Conservation (phyloP, 2,888 invertebrate genomes). For the Orchesellides sinensis region DNA sequence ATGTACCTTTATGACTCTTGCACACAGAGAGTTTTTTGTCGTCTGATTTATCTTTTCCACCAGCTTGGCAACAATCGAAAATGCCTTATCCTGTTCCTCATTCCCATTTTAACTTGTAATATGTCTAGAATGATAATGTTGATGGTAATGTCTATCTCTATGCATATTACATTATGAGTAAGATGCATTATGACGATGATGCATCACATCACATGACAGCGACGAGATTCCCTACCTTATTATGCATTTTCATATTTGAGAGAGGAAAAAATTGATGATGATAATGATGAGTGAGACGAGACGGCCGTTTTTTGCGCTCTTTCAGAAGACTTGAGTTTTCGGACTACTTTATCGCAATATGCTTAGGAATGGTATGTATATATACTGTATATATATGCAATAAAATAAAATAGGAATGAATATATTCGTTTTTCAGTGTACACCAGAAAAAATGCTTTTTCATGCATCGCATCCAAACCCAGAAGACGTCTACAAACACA, state of each 20-base stretch:
- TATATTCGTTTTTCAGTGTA: slow-evolving; percentile 29
- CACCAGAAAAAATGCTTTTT: slow-evolving; percentile 45
- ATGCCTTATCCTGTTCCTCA: background rate
- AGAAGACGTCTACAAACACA: background rate
- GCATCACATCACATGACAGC: slow-evolving; percentile 29
- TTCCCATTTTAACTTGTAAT: too few relatives aligned
- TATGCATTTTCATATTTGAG: background rate
- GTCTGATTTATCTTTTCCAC: too few relatives aligned
- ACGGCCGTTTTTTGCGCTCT: background rate
- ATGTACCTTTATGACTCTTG: too few relatives aligned
- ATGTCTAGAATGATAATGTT: too few relatives aligned
- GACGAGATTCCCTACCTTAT: background rate
- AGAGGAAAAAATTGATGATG: background rate
- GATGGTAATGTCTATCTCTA: slow-evolving; percentile 13
- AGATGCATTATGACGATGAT: slow-evolving; percentile 33
- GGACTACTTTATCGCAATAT: slow-evolving; percentile 7
- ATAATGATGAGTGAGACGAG: slow-evolving; percentile 39
- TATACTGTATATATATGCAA: too few relatives aligned
- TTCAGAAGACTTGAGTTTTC: slow-evolving; percentile 13
- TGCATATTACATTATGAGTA: too few relatives aligned
- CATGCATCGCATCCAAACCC: slow-evolving; percentile 40
- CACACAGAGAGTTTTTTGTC: too few relatives aligned
- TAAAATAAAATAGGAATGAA: slow-evolving; percentile 35
- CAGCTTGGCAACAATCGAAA: background rate
- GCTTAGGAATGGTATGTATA: slow-evolving; percentile 1